A percentile compares a stretch with the other conserved stretches of the same genome.
Conservation (phyloP, 2,888 invertebrate genomes). For the Cephus pygmeus region DNA sequence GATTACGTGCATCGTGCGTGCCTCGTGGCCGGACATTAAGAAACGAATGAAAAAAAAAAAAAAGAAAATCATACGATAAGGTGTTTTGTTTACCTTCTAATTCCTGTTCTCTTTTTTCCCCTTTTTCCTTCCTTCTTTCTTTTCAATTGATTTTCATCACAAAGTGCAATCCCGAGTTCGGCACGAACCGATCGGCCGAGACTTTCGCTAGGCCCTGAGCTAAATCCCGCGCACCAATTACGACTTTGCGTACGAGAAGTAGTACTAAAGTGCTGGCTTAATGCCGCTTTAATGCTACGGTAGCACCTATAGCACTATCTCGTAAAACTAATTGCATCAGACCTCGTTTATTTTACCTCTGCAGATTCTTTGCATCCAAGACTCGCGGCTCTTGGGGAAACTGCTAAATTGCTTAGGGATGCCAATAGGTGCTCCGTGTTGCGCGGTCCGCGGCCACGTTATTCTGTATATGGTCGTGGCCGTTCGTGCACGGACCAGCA, state of each 20-base stretch:
- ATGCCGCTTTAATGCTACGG: slow-evolving; percentile 52
- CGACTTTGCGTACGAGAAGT: slow-evolving; percentile 14
- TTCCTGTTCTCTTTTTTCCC: neutral
- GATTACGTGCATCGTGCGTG: neutral
- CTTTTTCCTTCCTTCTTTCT: neutral
- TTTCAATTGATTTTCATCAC: neutral
- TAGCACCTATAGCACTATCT: slow-evolving; percentile 46
- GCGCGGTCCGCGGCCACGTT: slow-evolving; percentile 28
- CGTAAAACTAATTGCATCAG: slow-evolving; percentile 62
- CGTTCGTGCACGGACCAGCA: slow-evolving; percentile 4
- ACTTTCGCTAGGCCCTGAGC: slow-evolving; percentile 59
- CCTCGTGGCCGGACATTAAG: neutral
- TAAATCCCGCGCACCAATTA: slow-evolving; percentile 34
- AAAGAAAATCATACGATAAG: neutral
- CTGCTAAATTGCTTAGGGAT: neutral
- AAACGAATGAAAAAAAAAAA: neutral
- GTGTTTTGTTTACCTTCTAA: neutral
- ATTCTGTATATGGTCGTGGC: slow-evolving; percentile 10
- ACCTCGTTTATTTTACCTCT: slow-evolving; percentile 51
- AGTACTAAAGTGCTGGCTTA: slow-evolving; percentile 53
- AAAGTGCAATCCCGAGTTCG: neutral
- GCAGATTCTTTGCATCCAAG: slow-evolving; percentile 26
- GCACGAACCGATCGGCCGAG: slow-evolving; percentile 24
- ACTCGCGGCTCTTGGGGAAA: slow-evolving; percentile 21
- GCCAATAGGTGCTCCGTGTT: slow-evolving; percentile 1